A percentile compares a stretch with the other conserved stretches of the same genome.
phyloP scores from a whole-genome alignment of 2,888 invertebrate genomes.

The Orchesella flavescens region DNA sequence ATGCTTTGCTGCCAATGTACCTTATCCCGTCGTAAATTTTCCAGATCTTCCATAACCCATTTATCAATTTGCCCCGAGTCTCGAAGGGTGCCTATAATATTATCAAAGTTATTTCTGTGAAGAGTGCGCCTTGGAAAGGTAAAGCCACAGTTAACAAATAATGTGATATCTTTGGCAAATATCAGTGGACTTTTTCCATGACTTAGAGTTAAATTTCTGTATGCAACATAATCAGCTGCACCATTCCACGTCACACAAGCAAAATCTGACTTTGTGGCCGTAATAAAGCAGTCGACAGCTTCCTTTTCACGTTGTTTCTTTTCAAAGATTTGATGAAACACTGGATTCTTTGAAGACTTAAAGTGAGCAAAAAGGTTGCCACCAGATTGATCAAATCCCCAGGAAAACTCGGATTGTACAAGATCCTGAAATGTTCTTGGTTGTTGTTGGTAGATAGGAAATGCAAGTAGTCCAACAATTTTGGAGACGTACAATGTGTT shows the following conservation, averaged over 20 bases:
- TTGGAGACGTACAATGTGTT: conserved; percentile 40
- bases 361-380: conserved; percentile 54
- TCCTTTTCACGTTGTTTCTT: conserved; percentile 26
- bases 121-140: background rate
- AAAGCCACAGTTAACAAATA: conserved; percentile 34
- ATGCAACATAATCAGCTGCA: conserved; percentile 46
- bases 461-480: conserved; percentile 43
- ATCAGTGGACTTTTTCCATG: conserved; percentile 41
- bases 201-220: conserved; percentile 41
- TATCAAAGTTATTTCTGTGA: conserved; percentile 4
- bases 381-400: conserved; percentile 58
- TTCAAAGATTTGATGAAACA: conserved; percentile 33
- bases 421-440: conserved; percentile 55
- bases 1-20: conserved; percentile 16
- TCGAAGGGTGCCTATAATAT: background rate
- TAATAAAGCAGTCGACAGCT: conserved; percentile 47
- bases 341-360: conserved; percentile 36
- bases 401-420: conserved; percentile 25
- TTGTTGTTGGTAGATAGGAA: conserved; percentile 37
- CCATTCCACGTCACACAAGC: conserved; percentile 56
- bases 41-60: conserved; percentile 6
- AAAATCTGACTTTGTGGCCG: conserved; percentile 37
- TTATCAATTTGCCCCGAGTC: conserved; percentile 25
- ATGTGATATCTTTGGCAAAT: conserved; percentile 37
- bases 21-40: conserved; percentile 11